A percentile compares a stretch with the other conserved stretches of the same genome.
These are phyloP conservation scores for Pangasianodon gigas DNA, from an alignment of 2,113 vertebrate genomes.

Conservation along the genomic window DNA sequence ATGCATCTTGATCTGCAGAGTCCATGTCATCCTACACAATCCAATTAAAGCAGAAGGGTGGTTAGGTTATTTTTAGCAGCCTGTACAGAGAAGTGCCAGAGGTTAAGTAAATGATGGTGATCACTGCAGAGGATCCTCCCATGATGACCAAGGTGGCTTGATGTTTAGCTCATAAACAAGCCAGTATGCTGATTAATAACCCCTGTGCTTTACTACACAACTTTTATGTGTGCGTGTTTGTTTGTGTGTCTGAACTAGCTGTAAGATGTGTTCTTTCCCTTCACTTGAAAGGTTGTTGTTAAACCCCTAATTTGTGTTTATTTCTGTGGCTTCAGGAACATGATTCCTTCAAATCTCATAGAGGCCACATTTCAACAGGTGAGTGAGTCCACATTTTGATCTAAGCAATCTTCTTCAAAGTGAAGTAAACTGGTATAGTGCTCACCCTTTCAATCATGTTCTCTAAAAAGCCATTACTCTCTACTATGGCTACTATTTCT, in stretches of 20 bases:
- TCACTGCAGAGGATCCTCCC: slow-evolving; percentile 45
- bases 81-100: slow-evolving; percentile 58
- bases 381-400: slow-evolving; percentile 24
- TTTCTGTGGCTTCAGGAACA: slow-evolving; percentile 76
- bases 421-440: neutral
- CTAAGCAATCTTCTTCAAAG: neutral
- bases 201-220: neutral
- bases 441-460: neutral
- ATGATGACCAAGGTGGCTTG: slow-evolving; percentile 49
- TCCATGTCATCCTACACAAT: slow-evolving; percentile 56
- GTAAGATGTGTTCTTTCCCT: neutral
- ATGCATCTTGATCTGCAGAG: neutral
- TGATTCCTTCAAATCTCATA: slow-evolving; percentile 88
- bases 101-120: slow-evolving; percentile 60
- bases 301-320: neutral
- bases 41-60: slow-evolving; percentile 62
- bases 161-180: slow-evolving; percentile 7
- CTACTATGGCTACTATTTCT: neutral
- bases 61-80: slow-evolving; percentile 73
- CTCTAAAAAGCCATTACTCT: neutral
- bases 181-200: neutral
- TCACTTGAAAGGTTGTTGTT: neutral
- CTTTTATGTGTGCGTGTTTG: neutral
- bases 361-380: slow-evolving; percentile 91
- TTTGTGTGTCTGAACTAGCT: neutral